Conservation (phyloP, 2,888 invertebrate species). For the Strigamia transsilvanica region DNA sequence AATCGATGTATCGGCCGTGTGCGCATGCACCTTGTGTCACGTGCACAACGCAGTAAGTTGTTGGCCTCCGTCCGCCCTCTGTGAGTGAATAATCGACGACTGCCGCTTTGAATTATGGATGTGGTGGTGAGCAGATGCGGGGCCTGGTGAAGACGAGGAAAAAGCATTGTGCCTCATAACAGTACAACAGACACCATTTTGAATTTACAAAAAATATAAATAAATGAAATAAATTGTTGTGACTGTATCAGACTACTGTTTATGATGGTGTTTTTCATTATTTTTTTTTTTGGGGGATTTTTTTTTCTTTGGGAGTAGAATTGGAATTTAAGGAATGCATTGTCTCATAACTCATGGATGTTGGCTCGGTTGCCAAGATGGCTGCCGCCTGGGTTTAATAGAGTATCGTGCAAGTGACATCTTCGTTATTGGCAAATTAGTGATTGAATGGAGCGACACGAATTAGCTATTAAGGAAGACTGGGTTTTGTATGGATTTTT, state of each 20-base stretch:
- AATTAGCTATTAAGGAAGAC: background rate
- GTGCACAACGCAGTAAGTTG: conserved; percentile 1
- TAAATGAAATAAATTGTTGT: background rate
- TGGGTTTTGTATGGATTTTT: background rate
- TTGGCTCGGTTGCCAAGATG: background rate
- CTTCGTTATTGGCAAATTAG: background rate
- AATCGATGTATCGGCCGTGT: background rate
- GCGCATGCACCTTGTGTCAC: conserved; percentile 1
- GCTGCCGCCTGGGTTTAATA: background rate
- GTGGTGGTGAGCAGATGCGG: background rate
- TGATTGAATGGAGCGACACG: background rate
- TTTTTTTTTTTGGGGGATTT: background rate
- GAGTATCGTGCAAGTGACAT: background rate
- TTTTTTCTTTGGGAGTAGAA: background rate
- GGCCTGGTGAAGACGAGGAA: background rate
- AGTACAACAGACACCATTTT: no score
- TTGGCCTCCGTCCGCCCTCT: conserved; percentile 2
- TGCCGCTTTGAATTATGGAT: conserved; percentile 8
- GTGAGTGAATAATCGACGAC: background rate
- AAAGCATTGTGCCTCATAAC: background rate
- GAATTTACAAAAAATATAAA: background rate
- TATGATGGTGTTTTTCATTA: background rate
- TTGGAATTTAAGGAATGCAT: background rate
- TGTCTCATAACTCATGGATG: background rate
- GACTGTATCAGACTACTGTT: background rate